These are phyloP conservation scores for Hirundichthys speculiger DNA, from an alignment of 2,113 vertebrate species.

Conservation along the genomic window DNA sequence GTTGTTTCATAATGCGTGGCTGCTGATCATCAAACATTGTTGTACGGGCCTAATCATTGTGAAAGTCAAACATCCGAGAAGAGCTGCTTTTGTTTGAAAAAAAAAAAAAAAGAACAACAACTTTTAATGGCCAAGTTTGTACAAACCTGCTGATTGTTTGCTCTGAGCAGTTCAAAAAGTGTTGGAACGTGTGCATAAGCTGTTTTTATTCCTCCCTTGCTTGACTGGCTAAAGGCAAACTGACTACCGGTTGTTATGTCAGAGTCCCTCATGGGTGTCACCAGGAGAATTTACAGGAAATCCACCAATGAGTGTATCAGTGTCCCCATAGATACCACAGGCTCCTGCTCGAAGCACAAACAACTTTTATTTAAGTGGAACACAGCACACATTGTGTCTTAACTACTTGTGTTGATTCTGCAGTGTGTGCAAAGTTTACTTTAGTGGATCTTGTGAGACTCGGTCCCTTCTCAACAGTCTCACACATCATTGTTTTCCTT, in stretches of 20 bases:
- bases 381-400: constrained; percentile 33
- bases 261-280: constrained; percentile 71
- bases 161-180: constrained; percentile 64
- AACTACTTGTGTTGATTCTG: constrained; percentile 35
- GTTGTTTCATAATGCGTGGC: constrained; percentile 29
- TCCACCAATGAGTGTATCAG: constrained; percentile 67
- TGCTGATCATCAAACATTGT: constrained; percentile 26
- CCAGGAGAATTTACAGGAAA: constrained; percentile 81
- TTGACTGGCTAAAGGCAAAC: constrained; percentile 75
- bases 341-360: constrained; percentile 51
- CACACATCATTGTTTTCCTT: not conserved
- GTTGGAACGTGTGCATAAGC: constrained; percentile 71
- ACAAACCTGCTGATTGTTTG: constrained; percentile 62
- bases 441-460: not conserved
- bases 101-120: constrained; percentile 41
- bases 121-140: constrained; percentile 37
- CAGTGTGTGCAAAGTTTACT: constrained; percentile 12
- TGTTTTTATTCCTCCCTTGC: constrained; percentile 72
- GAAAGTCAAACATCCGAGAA: constrained; percentile 58
- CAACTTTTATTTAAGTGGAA: constrained; percentile 62
- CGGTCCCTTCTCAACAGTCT: constrained; percentile 10
- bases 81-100: constrained; percentile 31
- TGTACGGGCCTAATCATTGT: constrained; percentile 26
- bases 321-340: constrained; percentile 75
- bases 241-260: constrained; percentile 81